Evolutionary conservation across 2,888 invertebrate species (phyloP), one percentile per base, ranked within the genome.

Genomic region (Drosophila nigricruria): DNA sequence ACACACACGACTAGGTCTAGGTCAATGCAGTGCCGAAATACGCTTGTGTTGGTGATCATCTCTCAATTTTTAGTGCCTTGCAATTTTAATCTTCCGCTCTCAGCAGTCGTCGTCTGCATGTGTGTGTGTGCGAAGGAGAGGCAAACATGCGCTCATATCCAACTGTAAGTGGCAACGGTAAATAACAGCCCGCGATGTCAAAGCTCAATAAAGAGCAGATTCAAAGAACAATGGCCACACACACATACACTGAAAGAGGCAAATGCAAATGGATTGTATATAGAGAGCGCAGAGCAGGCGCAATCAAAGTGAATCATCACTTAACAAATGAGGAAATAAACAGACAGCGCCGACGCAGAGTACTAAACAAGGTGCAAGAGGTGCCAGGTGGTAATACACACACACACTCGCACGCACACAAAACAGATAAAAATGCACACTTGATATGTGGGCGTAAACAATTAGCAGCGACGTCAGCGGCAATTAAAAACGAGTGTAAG

Each of bases 261-360:
- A 56, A 61, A 62, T 56, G 27, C 45, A 57, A 27, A 65, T 40
- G 30, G 38, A 23, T 34, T 67, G 36, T 65, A 40, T 53, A 43
- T 23, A 32, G 6, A 49, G 30, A 49, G 49, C 14, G 30, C 49
- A 18, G 45, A 59, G 47, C 47, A 62, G 52, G 54, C 59, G 59
- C 54, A 73, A 77, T 77, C 85, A 77, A 82, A 82, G 83, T 83
- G 82, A 82, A 82, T 83, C 82, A 83, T 85, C 82, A 74, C 73
- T 82, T 88, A 72, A 77, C 58, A 59, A 74, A 80, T 70, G 64
- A 82, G 79, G 74, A 85, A 82, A 72, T 63, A 58, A 59, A 27
- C 42, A 60, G 45, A 38, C 42, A 65, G 77, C 59, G 68, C 68
- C 78, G 79, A 71, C 64, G 67, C 72, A 81, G 34, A 61, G 61